Evolutionary conservation across 2,797 vertebrate genomes (phyloP).

Genomic region (Spizella passerina): DNA sequence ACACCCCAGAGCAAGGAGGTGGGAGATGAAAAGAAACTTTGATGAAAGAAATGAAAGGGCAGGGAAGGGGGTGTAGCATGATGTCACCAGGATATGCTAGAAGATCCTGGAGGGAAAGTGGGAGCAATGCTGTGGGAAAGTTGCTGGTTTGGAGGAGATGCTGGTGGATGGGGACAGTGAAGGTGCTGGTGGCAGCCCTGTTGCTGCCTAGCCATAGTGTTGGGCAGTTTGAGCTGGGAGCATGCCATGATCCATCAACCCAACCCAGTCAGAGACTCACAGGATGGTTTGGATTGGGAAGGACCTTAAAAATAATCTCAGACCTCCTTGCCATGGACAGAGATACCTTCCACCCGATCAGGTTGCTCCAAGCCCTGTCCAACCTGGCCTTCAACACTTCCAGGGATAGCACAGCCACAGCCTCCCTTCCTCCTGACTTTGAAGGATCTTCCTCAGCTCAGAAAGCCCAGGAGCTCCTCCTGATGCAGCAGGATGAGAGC

Average conservation of each 20-base stretch:
- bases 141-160: not conserved
- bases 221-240: not conserved
- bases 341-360: not conserved
- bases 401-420: not conserved
- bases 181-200: not conserved
- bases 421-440: not conserved
- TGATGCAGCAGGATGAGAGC: not conserved
- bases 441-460: not conserved
- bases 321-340: not conserved
- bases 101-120: not conserved
- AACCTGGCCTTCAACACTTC: not conserved
- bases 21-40: conserved; percentile 11
- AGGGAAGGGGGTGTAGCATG: not conserved
- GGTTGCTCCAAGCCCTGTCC: not conserved
- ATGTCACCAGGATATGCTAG: not conserved
- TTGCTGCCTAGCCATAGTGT: not conserved
- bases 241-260: not conserved
- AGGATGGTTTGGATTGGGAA: not conserved
- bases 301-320: not conserved
- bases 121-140: not conserved
- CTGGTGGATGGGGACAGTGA: not conserved
- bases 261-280: not conserved
- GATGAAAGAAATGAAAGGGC: not conserved
- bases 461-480: not conserved
- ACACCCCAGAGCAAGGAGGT: not conserved